phyloP scores from a whole-genome alignment of 2,888 invertebrate species.

The Zaprionus lineosus region DNA sequence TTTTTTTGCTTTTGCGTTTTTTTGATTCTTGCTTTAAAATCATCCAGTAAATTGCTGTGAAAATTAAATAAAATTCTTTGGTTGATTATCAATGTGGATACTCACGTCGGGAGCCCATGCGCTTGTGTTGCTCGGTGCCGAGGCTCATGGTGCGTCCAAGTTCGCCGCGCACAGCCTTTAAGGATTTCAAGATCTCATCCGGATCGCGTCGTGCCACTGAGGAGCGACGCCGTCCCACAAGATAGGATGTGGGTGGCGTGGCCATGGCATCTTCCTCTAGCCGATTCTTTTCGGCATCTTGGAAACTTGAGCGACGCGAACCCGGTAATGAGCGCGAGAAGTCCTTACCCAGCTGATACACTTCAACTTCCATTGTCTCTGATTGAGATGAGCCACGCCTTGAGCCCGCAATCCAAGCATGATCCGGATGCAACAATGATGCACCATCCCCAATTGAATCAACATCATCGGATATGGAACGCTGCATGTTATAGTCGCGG shows the following conservation, averaged over 20 bases:
- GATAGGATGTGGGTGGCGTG: slow-evolving; percentile 84
- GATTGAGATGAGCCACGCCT: slow-evolving; percentile 94
- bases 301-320: slow-evolving; percentile 92
- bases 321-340: slow-evolving; percentile 93
- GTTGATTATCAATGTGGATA: too few relatives aligned
- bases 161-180: slow-evolving; percentile 92
- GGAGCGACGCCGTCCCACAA: slow-evolving; percentile 89
- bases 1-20: background rate
- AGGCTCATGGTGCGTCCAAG: slow-evolving; percentile 92
- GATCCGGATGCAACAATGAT: slow-evolving; percentile 92
- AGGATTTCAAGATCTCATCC: slow-evolving; percentile 91
- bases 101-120: slow-evolving; percentile 88
- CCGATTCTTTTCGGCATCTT: slow-evolving; percentile 87
- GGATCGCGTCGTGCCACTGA: slow-evolving; percentile 92
- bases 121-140: slow-evolving; percentile 85
- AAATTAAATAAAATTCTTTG: slow-evolving; percentile 17
- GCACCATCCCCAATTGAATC: slow-evolving; percentile 90
- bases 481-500: slow-evolving; percentile 89
- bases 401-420: slow-evolving; percentile 90
- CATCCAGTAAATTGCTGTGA: slow-evolving; percentile 1
- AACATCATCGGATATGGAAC: slow-evolving; percentile 90
- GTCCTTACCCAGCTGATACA: slow-evolving; percentile 92
- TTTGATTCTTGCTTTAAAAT: too few relatives aligned
- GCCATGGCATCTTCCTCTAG: slow-evolving; percentile 82
- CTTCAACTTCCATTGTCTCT: slow-evolving; percentile 92